Evolutionary conservation across 2,113 vertebrate genomes (phyloP), one percentile per base, ranked within the genome.

Genomic region (Megatriorchis doriae): DNA sequence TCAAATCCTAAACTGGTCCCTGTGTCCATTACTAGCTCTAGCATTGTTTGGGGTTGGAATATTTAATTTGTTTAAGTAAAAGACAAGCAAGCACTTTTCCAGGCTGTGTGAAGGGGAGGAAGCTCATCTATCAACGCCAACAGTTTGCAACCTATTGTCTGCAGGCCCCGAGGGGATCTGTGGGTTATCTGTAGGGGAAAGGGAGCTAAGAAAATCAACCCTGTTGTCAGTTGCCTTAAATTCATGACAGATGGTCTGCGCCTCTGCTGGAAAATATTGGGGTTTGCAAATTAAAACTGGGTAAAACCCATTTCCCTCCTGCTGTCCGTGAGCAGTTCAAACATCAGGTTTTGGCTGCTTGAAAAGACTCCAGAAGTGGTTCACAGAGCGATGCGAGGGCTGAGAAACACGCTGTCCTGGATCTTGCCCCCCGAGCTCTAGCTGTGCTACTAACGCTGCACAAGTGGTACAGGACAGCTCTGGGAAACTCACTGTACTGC

Each of bases 111-210:
- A 38, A 94, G 50, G 43, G 66, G 66, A 95, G 71, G 90, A 90
- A 86, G 43, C 71, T 91, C 81, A 94, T 97, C 78, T 90, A 90
- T 96, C 92, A 97, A 80, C 0, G 53, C 45, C 87, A 90, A 42
- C 74, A 72, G 84, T 95, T 94, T 77, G 70, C 74, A 95, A 38
- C 58, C 84, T 79, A 93, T 94, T 96, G 84, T 95, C 71, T 95
- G 62, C 48, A 70, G 66, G 53, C 66, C 87, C 90, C 45, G 74
- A 66, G 71, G 84, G 79, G 62, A 59, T 59, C 68, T 36, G 7
- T n/a, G 73, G 67, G 87, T 90, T 96, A 90, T 95, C 93, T 91
- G 34, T 17, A 82, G 70, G 81, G 84, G 62, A 95, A 74, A 85
- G 31, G 48, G 43, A 93, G 53, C 61, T 80, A 77, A 91, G 58